Percentiles rank a stretch among this genome's conserved stretches.
Conservation (phyloP, 2,888 invertebrate genomes). For the Nomada goodeniana region DNA sequence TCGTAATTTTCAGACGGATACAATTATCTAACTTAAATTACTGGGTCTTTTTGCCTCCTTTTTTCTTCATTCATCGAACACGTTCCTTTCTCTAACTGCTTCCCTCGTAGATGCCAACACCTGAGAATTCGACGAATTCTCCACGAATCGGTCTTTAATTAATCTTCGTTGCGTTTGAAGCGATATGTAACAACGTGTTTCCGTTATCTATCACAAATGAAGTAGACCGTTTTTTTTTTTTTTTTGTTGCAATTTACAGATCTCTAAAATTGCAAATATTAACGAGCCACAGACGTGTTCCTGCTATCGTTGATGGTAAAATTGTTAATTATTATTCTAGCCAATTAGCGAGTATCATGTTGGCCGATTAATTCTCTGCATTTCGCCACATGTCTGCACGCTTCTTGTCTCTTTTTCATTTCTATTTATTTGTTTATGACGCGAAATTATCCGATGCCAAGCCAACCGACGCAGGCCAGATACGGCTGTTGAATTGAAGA, state of each 20-base stretch:
- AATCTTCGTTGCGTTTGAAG: not conserved
- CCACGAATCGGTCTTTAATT: not conserved
- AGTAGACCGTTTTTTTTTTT: no score
- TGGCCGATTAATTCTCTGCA: not conserved
- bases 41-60: not conserved
- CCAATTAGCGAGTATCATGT: not conserved
- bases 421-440: not conserved
- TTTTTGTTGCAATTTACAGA: no score
- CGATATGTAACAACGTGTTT: no score
- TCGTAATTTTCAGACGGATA: slow-evolving; percentile 12
- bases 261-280: no score
- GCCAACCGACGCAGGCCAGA: not conserved
- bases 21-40: slow-evolving; percentile 7
- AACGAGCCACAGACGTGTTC: no score
- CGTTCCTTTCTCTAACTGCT: not conserved
- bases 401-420: not conserved
- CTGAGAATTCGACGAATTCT: slow-evolving; percentile 32
- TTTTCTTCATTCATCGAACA: not conserved
- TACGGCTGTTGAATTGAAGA: slow-evolving; percentile 22
- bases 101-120: not conserved
- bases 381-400: not conserved
- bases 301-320: no score
- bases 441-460: not conserved
- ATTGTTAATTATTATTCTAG: no score
- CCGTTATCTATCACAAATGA: no score